A percentile compares a stretch with the other conserved stretches of the same genome.
These are phyloP conservation scores for Cancer borealis DNA, from an alignment of 2,888 invertebrate species.

Conservation along the genomic window DNA sequence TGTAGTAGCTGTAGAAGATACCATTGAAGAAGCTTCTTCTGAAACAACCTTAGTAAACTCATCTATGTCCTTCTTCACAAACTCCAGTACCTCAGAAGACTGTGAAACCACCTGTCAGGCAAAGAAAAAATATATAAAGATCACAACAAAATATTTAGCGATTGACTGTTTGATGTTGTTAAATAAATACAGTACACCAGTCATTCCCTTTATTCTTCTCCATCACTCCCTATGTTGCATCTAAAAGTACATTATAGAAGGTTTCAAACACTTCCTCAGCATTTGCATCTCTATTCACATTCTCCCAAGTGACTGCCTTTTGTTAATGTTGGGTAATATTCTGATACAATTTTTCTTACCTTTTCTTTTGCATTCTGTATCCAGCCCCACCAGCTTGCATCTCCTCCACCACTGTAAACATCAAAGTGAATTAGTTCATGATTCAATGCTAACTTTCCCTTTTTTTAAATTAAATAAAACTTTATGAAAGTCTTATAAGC, in stretches of 20 bases:
- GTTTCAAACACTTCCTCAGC: too few species aligned
- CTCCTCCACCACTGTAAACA: conserved; percentile 67
- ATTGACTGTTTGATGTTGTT: background rate
- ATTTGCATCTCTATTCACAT: too few species aligned
- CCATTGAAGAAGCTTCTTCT: conserved; percentile 86
- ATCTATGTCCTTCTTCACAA: conserved; percentile 88
- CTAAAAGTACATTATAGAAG: too few species aligned
- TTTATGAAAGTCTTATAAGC: background rate
- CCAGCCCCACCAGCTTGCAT: conserved; percentile 83
- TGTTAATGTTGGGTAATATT: too few species aligned
- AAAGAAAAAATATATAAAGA: background rate
- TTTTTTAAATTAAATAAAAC: background rate
- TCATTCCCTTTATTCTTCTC: too few species aligned
- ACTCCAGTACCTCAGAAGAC: conserved; percentile 88
- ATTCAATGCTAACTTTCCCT: background rate
- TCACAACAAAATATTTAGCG: background rate
- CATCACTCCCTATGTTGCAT: too few species aligned
- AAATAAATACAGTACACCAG: background rate
- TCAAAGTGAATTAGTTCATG: background rate
- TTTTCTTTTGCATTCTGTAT: conserved; percentile 83
- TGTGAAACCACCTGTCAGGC: conserved; percentile 79
- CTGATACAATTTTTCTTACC: conserved; percentile 79
- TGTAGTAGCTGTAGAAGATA: conserved; percentile 84
- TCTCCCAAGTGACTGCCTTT: too few species aligned
- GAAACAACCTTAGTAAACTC: conserved; percentile 87